Conservation (phyloP, 2,888 invertebrate species). For the Elmis aenea region DNA sequence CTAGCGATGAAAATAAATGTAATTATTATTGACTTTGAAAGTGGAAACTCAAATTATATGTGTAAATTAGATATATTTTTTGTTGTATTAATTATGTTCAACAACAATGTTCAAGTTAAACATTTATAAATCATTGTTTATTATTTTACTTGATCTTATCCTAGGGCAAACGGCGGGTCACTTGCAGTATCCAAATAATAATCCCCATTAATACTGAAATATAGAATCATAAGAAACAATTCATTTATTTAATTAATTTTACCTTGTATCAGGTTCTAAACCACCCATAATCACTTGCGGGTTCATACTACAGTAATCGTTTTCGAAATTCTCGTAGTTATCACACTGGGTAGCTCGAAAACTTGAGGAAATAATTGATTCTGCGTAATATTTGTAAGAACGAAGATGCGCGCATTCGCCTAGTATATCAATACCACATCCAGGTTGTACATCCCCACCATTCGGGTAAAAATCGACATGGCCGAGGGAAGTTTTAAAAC, state of each 20-base stretch:
- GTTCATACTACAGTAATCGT: conserved; percentile 14
- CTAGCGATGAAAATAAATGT: too few relatives aligned
- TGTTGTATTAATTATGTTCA: too few relatives aligned
- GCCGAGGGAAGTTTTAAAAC: conserved; percentile 20
- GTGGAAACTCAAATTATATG: too few relatives aligned
- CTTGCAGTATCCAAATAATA: conserved; percentile 1
- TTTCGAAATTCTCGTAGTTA: conserved; percentile 11
- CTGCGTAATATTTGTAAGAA: conserved; percentile 39
- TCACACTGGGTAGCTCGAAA: conserved; percentile 30
- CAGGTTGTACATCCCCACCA: conserved; percentile 20
- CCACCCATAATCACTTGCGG: conserved; percentile 9
- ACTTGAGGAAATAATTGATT: conserved; percentile 31
- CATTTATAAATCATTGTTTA: too few relatives aligned
- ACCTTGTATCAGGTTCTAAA: conserved; percentile 10
- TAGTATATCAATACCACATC: conserved; percentile 18
- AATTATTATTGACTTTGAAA: too few relatives aligned
- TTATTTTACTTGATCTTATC: too few relatives aligned
- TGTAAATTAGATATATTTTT: too few relatives aligned
- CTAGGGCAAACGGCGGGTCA: too few relatives aligned
- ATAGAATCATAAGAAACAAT: not conserved
- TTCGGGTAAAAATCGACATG: conserved; percentile 23
- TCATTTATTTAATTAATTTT: not conserved
- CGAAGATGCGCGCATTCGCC: conserved; percentile 38
- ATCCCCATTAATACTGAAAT: conserved; percentile 1
- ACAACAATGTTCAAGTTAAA: too few relatives aligned